Percentiles rank a stretch among this genome's conserved stretches.
These are phyloP conservation scores for Drosophila paulistorum DNA, from an alignment of 1,140 invertebrate species.

Conservation along the genomic window DNA sequence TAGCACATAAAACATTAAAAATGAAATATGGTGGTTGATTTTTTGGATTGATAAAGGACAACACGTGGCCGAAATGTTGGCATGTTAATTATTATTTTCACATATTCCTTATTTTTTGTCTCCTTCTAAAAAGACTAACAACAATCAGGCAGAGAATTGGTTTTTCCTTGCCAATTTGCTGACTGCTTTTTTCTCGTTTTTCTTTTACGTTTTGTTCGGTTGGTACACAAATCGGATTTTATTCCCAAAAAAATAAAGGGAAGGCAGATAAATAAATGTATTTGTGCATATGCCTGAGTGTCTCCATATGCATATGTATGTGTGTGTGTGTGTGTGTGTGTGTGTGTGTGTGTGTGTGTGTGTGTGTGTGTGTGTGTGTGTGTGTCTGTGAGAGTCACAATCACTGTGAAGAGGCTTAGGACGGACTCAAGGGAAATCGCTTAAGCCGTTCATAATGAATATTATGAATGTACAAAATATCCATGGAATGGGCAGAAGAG, in stretches of 20 bases:
- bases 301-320: constrained; percentile 21
- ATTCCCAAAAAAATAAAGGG: constrained; percentile 52
- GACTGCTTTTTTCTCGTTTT: constrained; percentile 31
- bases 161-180: constrained; percentile 65
- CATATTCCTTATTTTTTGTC: constrained; percentile 32
- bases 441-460: constrained; percentile 83
- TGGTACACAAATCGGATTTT: constrained; percentile 69
- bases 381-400: constrained; percentile 42
- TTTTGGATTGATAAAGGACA: constrained; percentile 63
- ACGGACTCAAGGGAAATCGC: constrained; percentile 75
- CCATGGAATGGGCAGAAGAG: constrained; percentile 10
- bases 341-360: no score
- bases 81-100: constrained; percentile 72
- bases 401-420: constrained; percentile 78
- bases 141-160: constrained; percentile 42
- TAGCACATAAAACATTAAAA: constrained; percentile 15
- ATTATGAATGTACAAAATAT: constrained; percentile 55
- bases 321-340: constrained; percentile 20
- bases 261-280: constrained; percentile 44
- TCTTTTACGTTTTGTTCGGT: constrained; percentile 32
- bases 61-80: constrained; percentile 46
- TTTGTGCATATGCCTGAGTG: constrained; percentile 70
- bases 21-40: constrained; percentile 36
- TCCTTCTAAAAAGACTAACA: constrained; percentile 50
- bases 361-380: no score